Evolutionary conservation across 2,113 vertebrate genomes (phyloP).

Genomic region (Geococcyx californianus): DNA sequence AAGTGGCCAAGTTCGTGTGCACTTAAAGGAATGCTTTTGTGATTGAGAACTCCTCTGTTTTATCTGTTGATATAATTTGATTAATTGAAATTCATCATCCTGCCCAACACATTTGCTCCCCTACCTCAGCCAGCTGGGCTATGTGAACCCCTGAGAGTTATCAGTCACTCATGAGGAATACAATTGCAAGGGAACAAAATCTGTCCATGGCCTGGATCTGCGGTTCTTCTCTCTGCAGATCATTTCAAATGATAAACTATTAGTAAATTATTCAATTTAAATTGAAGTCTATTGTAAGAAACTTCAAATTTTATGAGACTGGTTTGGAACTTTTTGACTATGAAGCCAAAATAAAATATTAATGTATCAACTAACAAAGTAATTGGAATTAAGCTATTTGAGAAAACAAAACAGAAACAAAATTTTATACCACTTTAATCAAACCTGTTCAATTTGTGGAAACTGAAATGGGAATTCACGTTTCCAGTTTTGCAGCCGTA

Average conservation of each 20-base stretch:
- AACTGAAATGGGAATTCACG: background rate
- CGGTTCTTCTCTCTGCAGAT: background rate
- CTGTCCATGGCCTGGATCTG: background rate
- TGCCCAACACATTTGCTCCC: background rate
- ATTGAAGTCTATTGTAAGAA: background rate
- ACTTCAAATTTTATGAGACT: background rate
- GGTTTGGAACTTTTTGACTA: background rate
- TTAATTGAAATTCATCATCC: background rate
- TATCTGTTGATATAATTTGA: background rate
- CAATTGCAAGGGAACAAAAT: fast-evolving
- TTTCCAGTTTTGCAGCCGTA: background rate
- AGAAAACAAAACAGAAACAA: background rate
- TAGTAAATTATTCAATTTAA: background rate
- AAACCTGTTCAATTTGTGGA: background rate
- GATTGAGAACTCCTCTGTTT: background rate
- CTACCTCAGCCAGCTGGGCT: fast-evolving
- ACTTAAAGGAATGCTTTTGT: background rate
- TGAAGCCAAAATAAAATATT: background rate
- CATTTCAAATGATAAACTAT: background rate
- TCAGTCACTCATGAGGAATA: background rate
- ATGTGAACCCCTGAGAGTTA: background rate
- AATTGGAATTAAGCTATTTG: background rate
- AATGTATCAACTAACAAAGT: background rate
- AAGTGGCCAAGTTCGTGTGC: background rate
- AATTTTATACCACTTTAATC: background rate